phyloP scores from a whole-genome alignment of 2,888 invertebrate species.

The Julus scandinavius region DNA sequence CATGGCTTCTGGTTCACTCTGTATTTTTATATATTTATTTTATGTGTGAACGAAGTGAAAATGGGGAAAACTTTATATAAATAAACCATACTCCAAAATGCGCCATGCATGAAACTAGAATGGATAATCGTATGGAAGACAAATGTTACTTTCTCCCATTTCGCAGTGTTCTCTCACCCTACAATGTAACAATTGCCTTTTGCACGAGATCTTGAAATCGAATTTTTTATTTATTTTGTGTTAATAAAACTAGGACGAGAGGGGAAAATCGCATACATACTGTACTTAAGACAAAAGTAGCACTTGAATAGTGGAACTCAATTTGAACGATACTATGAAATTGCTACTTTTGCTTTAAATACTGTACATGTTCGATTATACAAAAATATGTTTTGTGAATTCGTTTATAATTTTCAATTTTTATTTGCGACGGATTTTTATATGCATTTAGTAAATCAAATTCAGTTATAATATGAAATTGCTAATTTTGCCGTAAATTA shows the following conservation, averaged over 20 bases:
- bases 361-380: no score
- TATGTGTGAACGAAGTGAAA: background rate
- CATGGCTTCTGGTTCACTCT: no score
- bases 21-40: no score
- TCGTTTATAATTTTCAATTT: no score
- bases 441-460: no score
- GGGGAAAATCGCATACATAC: background rate
- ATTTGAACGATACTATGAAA: no score
- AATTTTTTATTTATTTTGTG: background rate
- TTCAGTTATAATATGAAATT: no score
- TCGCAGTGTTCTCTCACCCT: background rate
- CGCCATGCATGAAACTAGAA: constrained; percentile 26
- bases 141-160: constrained; percentile 5
- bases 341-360: no score
- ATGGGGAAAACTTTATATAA: background rate
- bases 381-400: no score
- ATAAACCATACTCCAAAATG: background rate
- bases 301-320: background rate
- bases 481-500: no score
- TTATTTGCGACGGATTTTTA: no score
- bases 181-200: background rate
- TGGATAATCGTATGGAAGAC: background rate
- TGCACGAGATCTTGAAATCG: background rate
- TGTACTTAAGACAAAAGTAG: background rate
- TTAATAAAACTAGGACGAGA: background rate